Evolutionary conservation across 2,888 invertebrate genomes (phyloP), one percentile per base, ranked within the genome.

Genomic region (Leptinotarsa rubiginosa): DNA sequence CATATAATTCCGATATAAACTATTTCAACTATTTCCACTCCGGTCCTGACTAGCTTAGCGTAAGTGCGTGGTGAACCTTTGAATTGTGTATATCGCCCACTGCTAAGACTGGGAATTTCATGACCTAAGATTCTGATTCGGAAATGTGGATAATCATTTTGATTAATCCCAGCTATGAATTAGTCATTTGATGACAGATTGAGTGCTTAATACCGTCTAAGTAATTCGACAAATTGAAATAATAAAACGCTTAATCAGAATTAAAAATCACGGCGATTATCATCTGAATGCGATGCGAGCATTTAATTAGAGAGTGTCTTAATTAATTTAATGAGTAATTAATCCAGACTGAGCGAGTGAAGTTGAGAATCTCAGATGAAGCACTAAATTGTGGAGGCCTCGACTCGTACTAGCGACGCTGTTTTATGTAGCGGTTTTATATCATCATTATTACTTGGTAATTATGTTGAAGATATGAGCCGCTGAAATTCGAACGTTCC

Each of bases 321-420:
- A 83, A 83, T 84, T 82, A 83, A 81, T 82, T 81, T 83, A 83
- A 84, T 83, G 82, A 81, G 77, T 77, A 76, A 82, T 83, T 81
- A 82, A 81, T 82, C 81, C 77, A 15, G 56, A 22, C 22, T 22
- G 56, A 56, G 56, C 22, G 13, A 13, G 4, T 25, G 13, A 22
- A 56, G 56, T 56, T 22, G 56, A 1, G 25, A 56, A 22, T 56
- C 56, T 56, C 56, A 56, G 56, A 56, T 56, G 56, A 22, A 56
- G 22, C 56, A 13, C 20, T 56, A 56, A 56, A 56, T 56, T 22
- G 15, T 13, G 3, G 13, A 54, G 18, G 54, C 54, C 20, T 20
- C 54, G 22, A 3, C 56, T 22, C 13, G 15, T 22, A 50, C 50
- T 10, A 56, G 56, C 12, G 22, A 56, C 56, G 56, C 56, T 56